A percentile compares a stretch with the other conserved stretches of the same genome.
phyloP scores from a whole-genome alignment of 2,797 vertebrate genomes.

The Salarias fasciatus region DNA sequence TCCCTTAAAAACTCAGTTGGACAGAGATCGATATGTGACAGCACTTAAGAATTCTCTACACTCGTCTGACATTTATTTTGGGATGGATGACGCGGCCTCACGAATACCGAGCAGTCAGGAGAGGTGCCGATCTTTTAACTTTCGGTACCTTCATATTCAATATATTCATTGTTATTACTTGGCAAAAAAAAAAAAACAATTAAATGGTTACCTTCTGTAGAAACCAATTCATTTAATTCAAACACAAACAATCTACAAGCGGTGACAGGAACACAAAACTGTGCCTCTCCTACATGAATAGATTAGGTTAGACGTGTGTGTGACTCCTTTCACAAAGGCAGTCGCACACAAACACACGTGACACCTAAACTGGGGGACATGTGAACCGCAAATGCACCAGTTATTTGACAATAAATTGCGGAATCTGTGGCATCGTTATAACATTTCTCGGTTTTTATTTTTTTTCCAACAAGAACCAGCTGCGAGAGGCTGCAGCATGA shows the following conservation, averaged over 20 bases:
- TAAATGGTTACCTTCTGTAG: too few species aligned
- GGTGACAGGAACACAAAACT: constrained; percentile 14
- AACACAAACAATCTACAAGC: constrained; percentile 4
- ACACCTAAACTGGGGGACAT: constrained; percentile 2
- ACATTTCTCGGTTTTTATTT: background rate
- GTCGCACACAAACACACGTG: background rate
- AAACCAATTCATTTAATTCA: constrained; percentile 14
- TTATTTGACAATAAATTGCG: constrained; percentile 19
- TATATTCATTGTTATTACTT: too few species aligned
- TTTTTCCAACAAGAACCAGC: constrained; percentile 18
- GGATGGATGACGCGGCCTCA: constrained; percentile 24
- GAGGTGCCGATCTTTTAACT: constrained; percentile 33
- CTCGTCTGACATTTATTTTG: constrained; percentile 76
- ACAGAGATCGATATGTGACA: constrained; percentile 75
- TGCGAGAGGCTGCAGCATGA: background rate
- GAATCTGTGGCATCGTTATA: background rate
- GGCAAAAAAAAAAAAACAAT: too few species aligned
- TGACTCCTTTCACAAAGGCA: constrained; percentile 2
- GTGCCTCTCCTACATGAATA: constrained; percentile 21
- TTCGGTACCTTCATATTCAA: constrained; percentile 29
- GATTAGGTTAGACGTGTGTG: constrained; percentile 14
- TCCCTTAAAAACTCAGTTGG: constrained; percentile 67
- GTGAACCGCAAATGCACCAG: constrained; percentile 4
- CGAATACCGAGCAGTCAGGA: constrained; percentile 62
- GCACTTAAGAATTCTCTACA: constrained; percentile 71